phyloP scores from a whole-genome alignment of 1,140 invertebrate species.

The Venustaconcha ellipsiformis region DNA sequence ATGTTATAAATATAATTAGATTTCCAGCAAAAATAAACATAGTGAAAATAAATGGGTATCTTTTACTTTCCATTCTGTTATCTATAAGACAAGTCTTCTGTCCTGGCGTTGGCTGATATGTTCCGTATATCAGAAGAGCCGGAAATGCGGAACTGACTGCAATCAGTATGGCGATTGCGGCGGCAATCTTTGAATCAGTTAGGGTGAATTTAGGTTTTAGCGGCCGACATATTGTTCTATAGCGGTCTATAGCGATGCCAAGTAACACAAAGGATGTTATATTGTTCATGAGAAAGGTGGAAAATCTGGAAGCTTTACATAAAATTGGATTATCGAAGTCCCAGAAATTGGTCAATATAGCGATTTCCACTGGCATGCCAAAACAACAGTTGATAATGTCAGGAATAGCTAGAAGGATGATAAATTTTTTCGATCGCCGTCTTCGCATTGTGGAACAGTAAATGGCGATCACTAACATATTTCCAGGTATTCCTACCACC shows the following conservation, averaged over 20 bases:
- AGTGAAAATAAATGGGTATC: constrained; percentile 17
- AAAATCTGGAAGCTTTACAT: constrained; percentile 49
- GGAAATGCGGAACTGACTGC: constrained; percentile 6
- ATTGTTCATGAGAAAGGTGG: constrained; percentile 50
- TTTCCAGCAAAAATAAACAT: constrained; percentile 20
- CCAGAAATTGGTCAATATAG: constrained; percentile 40
- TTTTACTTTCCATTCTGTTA: background rate
- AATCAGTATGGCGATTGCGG: constrained; percentile 4
- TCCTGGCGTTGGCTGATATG: constrained; percentile 1
- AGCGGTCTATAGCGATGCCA: constrained; percentile 35
- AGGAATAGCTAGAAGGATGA: constrained; percentile 40
- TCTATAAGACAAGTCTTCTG: constrained; percentile 26
- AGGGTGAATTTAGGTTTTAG: constrained; percentile 28
- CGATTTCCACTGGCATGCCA: constrained; percentile 51
- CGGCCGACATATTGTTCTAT: constrained; percentile 28
- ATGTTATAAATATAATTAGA: constrained; percentile 18
- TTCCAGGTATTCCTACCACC: constrained; percentile 31
- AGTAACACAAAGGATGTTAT: constrained; percentile 34
- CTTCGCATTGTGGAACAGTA: constrained; percentile 30
- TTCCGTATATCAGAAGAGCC: constrained; percentile 22
- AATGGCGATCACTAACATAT: constrained; percentile 29
- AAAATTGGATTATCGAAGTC: constrained; percentile 37
- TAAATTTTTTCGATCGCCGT: constrained; percentile 35
- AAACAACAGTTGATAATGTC: constrained; percentile 53
- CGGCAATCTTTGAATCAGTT: constrained; percentile 18